phyloP scores from a whole-genome alignment of 2,888 invertebrate species.

The Pristionchus fissidentatus region DNA sequence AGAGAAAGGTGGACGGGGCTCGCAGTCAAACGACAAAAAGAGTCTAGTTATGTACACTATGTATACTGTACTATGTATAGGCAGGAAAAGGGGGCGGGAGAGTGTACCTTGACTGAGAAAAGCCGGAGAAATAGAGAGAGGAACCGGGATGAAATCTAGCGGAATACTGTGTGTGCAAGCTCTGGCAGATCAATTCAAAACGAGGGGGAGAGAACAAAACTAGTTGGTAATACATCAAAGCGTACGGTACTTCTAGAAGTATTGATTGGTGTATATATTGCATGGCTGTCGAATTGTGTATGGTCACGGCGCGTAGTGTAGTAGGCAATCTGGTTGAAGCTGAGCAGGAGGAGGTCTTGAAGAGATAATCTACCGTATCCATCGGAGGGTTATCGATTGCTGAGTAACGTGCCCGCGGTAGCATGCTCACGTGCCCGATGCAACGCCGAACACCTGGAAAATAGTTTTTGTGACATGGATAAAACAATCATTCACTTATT shows the following conservation, averaged over 20 bases:
- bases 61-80: constrained; percentile 41
- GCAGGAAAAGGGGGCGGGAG: no score
- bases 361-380: constrained; percentile 20
- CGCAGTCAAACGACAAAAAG: no score
- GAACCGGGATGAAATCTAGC: not conserved
- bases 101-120: no score
- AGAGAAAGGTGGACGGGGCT: not conserved
- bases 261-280: no score
- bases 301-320: not conserved
- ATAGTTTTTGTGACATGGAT: not conserved
- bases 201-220: not conserved
- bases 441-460: constrained; percentile 42
- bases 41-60: constrained; percentile 34
- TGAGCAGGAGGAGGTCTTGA: not conserved
- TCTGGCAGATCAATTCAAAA: not conserved
- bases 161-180: not conserved
- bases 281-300: not conserved
- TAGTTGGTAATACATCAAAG: not conserved
- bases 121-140: not conserved
- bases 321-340: not conserved
- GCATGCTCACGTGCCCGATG: constrained; percentile 27
- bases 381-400: constrained; percentile 5
- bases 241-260: constrained; percentile 5
- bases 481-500: not conserved
- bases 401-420: not conserved